Conservation (phyloP, 2,797 vertebrate species). For the Anolis apletophallus region DNA sequence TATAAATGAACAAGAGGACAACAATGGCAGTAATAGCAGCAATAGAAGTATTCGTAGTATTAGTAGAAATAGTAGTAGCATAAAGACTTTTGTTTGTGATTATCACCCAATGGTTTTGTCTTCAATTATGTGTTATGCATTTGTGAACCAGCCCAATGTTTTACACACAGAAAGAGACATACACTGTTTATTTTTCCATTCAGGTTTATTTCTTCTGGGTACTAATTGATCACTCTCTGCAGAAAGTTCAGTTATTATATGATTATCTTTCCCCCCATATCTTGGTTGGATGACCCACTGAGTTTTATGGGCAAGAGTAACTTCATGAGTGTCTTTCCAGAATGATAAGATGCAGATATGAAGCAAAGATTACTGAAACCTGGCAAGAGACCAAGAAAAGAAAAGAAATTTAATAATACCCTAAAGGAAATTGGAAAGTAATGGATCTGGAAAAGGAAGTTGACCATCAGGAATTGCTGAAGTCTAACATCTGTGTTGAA, state of each 20-base stretch:
- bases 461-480: neutral
- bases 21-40: too few species aligned
- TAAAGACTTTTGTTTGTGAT: neutral
- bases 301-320: neutral
- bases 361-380: neutral
- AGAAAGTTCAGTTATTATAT: neutral
- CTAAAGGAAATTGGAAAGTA: conserved; percentile 1
- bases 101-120: neutral
- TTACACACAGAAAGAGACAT: too few species aligned
- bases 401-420: neutral
- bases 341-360: neutral
- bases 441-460: neutral
- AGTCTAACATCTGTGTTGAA: neutral
- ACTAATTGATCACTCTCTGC: neutral
- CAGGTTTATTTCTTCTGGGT: neutral
- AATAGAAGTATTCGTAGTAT: too few species aligned
- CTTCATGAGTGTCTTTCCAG: neutral
- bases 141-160: neutral
- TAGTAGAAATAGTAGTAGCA: too few species aligned
- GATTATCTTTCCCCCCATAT: neutral
- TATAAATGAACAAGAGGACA: too few species aligned
- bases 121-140: neutral
- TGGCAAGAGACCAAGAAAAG: neutral
- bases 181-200: neutral
- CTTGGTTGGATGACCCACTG: neutral